Evolutionary conservation across 1,140 invertebrate genomes (phyloP).

Genomic region (Calliphora vicina): DNA sequence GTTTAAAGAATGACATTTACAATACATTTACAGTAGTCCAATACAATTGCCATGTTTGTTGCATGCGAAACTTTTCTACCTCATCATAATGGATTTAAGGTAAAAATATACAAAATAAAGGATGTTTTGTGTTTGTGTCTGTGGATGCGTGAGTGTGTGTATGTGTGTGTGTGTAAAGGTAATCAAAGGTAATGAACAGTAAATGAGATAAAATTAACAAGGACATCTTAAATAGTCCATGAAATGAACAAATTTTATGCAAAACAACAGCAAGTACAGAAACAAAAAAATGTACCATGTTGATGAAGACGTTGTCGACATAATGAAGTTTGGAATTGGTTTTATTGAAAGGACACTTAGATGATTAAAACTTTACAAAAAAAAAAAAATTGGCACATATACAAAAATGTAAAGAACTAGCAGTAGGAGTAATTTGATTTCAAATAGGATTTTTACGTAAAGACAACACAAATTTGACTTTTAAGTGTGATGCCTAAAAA

Average conservation of each 20-base stretch:
- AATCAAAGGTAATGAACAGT: constrained; percentile 1
- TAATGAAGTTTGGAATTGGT: no score
- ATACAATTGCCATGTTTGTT: not conserved
- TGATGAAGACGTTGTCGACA: no score
- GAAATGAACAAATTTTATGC: not conserved
- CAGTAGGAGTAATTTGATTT: no score
- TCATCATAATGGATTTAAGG: not conserved
- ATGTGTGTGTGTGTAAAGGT: not conserved
- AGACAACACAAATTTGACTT: no score
- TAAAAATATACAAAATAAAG: not conserved
- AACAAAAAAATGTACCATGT: no score
- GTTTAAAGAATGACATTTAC: not conserved
- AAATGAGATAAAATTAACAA: constrained; percentile 14
- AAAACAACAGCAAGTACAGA: no score
- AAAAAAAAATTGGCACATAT: no score
- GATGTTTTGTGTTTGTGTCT: not conserved
- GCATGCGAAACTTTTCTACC: not conserved
- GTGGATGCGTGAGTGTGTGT: not conserved
- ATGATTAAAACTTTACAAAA: no score
- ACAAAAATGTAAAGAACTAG: no score
- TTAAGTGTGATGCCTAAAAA: no score
- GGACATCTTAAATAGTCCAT: constrained; percentile 13
- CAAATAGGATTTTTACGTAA: no score
- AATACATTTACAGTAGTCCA: not conserved
- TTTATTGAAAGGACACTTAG: no score